Conservation (phyloP, 2,113 vertebrate genomes). For the Microtus oregoni region DNA sequence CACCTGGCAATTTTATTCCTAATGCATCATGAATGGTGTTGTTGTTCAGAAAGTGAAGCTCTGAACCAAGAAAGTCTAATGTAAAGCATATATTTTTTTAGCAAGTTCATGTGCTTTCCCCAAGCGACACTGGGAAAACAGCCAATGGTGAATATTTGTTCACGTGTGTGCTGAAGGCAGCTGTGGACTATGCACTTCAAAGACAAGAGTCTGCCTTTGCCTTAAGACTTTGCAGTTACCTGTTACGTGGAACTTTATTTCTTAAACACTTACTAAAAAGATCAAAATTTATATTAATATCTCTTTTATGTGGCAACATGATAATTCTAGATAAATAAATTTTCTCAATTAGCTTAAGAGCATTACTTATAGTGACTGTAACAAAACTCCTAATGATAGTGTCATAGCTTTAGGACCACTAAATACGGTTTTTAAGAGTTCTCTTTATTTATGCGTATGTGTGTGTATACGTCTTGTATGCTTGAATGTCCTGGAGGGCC, state of each 20-base stretch:
- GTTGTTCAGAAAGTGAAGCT: constrained; percentile 36
- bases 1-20: not conserved
- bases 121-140: not conserved
- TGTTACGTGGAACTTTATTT: constrained; percentile 17
- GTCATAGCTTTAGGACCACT: not conserved
- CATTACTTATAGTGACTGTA: not conserved
- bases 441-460: not conserved
- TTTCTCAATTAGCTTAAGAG: not conserved
- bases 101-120: not conserved
- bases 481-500: not conserved
- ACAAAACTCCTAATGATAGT: not conserved
- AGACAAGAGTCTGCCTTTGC: constrained; percentile 11
- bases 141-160: not conserved
- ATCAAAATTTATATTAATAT: not conserved
- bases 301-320: not conserved
- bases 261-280: not conserved
- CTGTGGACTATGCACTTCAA: not conserved
- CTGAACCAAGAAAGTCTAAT: constrained; percentile 38
- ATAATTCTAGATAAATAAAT: constrained; percentile 3
- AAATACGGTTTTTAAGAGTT: not conserved
- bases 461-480: not conserved
- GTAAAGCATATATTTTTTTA: not conserved
- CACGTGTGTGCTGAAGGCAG: not conserved
- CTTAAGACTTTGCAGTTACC: not conserved
- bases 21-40: constrained; percentile 16